A percentile compares a stretch with the other conserved stretches of the same genome.
Conservation (phyloP, 2,797 vertebrate species). For the Coilia nasus region DNA sequence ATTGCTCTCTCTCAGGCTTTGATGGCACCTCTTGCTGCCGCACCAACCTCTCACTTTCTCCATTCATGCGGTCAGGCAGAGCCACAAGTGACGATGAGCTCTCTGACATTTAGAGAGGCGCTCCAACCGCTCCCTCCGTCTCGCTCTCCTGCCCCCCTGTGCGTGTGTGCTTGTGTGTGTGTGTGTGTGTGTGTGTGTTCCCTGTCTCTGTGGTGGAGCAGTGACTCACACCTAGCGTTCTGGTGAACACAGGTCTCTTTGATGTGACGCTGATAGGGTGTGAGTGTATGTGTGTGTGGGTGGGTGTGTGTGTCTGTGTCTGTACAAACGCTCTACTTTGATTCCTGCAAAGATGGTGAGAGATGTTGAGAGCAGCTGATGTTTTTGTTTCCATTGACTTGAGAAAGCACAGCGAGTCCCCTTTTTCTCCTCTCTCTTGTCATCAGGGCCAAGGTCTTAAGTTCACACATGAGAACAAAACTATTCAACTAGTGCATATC, state of each 20-base stretch:
- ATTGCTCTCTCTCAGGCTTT: slow-evolving; percentile 23
- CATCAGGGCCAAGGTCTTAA: neutral
- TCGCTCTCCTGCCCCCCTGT: slow-evolving; percentile 53
- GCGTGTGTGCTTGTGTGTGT: slow-evolving; percentile 43
- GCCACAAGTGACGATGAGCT: slow-evolving; percentile 67
- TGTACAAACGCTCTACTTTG: neutral
- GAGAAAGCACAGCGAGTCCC: slow-evolving; percentile 6
- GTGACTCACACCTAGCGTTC: slow-evolving; percentile 67
- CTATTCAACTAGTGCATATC: neutral
- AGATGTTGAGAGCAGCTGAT: neutral
- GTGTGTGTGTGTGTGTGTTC: no score
- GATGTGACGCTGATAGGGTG: slow-evolving; percentile 45
- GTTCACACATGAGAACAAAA: neutral
- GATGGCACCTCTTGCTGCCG: slow-evolving; percentile 59
- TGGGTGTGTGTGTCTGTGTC: neutral
- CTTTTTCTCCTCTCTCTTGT: neutral
- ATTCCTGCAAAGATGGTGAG: neutral
- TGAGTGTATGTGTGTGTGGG: neutral
- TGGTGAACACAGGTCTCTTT: slow-evolving; percentile 68
- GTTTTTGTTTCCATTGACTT: slow-evolving; percentile 42
- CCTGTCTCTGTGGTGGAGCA: slow-evolving; percentile 60
- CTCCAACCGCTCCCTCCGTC: slow-evolving; percentile 48
- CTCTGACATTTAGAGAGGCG: slow-evolving; percentile 73
- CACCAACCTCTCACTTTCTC: slow-evolving; percentile 69
- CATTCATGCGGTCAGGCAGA: slow-evolving; percentile 67